Conservation (phyloP, 2,113 vertebrate species). For the Camelus bactrianus region DNA sequence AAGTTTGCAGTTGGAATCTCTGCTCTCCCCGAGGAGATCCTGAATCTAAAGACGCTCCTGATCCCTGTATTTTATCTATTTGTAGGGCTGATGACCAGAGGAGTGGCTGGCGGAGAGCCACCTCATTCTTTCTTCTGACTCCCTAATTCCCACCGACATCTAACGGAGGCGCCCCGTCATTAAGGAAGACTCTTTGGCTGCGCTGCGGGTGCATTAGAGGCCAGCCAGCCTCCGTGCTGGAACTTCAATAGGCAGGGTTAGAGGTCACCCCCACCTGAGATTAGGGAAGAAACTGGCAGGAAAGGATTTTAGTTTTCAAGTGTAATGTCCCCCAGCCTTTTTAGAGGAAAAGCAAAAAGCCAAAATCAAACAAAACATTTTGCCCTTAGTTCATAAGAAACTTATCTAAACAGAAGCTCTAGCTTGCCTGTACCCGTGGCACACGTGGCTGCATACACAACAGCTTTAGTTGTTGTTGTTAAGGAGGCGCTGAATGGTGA, state of each 20-base stretch:
- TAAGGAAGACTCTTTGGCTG: background rate
- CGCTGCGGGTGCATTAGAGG: background rate
- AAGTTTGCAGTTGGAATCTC: background rate
- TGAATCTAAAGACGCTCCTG: background rate
- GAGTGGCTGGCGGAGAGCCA: background rate
- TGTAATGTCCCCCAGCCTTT: background rate
- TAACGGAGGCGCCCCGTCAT: background rate
- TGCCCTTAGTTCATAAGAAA: background rate
- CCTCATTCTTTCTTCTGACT: background rate
- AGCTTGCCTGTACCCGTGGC: background rate
- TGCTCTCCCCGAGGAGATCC: background rate
- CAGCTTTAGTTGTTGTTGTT: background rate
- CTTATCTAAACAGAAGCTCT: slow-evolving; percentile 1
- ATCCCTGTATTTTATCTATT: background rate
- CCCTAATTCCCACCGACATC: background rate
- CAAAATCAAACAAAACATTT: background rate
- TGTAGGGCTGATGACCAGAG: background rate
- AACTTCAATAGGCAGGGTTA: background rate
- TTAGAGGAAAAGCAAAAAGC: background rate
- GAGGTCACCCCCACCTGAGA: background rate
- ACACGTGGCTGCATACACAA: background rate
- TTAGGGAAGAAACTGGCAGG: background rate
- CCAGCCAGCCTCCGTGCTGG: background rate
- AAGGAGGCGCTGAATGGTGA: background rate
- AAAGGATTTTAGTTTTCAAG: background rate